A percentile compares a stretch with the other conserved stretches of the same genome.
Conservation (phyloP, 2,797 vertebrate genomes). For the Linurgus olivaceus region DNA sequence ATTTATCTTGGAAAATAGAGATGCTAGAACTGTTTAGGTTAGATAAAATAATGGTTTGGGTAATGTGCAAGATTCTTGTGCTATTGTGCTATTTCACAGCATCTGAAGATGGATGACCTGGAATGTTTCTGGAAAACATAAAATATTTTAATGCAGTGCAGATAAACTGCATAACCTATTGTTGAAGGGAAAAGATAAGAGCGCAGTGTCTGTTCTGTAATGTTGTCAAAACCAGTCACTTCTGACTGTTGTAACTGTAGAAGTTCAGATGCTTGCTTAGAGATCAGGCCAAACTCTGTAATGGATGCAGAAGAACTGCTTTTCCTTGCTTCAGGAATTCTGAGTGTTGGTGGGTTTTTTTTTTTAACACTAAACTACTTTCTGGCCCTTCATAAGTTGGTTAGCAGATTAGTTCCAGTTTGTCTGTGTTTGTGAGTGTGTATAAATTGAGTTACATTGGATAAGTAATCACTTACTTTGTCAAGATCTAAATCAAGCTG, state of each 20-base stretch:
- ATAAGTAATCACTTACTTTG: neutral
- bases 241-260: neutral
- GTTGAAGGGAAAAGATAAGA: neutral
- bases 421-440: neutral
- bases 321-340: neutral
- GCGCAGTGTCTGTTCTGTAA: neutral
- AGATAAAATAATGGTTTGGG: neutral
- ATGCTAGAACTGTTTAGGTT: neutral
- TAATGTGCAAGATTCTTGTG: neutral
- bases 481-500: neutral
- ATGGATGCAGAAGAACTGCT: neutral
- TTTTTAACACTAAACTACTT: neutral
- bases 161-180: neutral
- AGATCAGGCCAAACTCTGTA: neutral
- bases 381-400: neutral
- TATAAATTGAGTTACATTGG: neutral
- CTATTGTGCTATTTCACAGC: neutral
- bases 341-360: neutral
- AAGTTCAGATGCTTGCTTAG: neutral
- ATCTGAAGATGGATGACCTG: neutral
- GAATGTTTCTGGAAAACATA: neutral
- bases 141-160: neutral
- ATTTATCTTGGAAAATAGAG: neutral
- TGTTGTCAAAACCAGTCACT: fast-evolving
- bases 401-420: neutral